phyloP scores from a whole-genome alignment of 1,140 invertebrate genomes.

The Drosophila athabasca region DNA sequence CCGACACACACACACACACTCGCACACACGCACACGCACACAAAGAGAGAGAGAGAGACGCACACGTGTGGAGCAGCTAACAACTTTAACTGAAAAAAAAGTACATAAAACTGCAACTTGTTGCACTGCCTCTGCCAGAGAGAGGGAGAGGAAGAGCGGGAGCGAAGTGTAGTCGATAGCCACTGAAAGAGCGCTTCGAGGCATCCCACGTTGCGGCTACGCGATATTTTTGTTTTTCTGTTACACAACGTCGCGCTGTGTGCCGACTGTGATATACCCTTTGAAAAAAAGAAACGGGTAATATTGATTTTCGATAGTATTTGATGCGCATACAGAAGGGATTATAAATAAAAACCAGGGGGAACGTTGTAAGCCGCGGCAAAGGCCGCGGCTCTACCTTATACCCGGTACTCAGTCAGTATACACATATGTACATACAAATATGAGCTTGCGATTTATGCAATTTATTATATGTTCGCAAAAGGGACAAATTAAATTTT shows the following conservation, averaged over 20 bases:
- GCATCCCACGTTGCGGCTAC: slow-evolving; percentile 64
- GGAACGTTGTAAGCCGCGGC: no score
- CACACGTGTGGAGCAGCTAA: slow-evolving; percentile 33
- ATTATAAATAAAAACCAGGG: no score
- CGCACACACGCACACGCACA: background rate
- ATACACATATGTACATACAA: no score
- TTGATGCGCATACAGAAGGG: no score
- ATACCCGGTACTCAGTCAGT: no score
- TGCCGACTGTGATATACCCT: slow-evolving; percentile 14
- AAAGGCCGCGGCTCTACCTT: no score
- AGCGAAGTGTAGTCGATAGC: slow-evolving; percentile 1
- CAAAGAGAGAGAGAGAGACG: background rate
- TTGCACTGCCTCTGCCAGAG: slow-evolving; percentile 34
- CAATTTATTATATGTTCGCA: no score
- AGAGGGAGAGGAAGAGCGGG: background rate
- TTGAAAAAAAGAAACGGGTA: no score
- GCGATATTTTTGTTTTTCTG: slow-evolving; percentile 70
- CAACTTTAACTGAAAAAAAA: slow-evolving; percentile 53
- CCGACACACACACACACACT: slow-evolving; percentile 20
- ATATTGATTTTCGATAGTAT: no score
- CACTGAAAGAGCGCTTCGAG: slow-evolving; percentile 2
- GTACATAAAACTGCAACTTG: slow-evolving; percentile 70
- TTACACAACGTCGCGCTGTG: slow-evolving; percentile 68
- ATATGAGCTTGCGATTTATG: no score
- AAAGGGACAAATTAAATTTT: no score